Evolutionary conservation across 2,113 vertebrate genomes (phyloP), one percentile per base, ranked within the genome.

Genomic region (Callocephalon fimbriatum): DNA sequence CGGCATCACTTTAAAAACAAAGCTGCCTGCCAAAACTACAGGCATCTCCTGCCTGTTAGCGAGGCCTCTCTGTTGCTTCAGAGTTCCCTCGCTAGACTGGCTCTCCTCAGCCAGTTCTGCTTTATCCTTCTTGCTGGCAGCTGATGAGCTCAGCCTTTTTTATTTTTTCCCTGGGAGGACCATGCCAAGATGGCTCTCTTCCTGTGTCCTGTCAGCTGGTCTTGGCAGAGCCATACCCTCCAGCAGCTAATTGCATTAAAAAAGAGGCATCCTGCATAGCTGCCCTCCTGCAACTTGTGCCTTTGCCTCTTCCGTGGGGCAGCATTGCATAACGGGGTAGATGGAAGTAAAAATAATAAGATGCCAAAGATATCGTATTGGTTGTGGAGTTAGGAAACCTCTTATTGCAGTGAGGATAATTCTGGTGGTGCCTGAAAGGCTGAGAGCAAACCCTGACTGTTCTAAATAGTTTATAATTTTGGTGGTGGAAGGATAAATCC

Each of bases 401-500:
- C 70, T 76, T 9, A 7, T 6, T 75, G 90, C 88, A 90, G 23
- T 1, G 3, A 50, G 70, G 85, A 68, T 62, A 71, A 25, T 73
- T 88, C 72, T 86, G 90, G 38, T 94, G 92, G 93, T 92, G 93
- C 90, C 92, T 88, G 77, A 56, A 74, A 77, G 97, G 88, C 95
- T 92, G 92, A 56, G 82, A 95, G 88, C 47, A 77, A 97, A 94
- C 59, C 82, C 86, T 40, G 88, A 3, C 79, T 90, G 90, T 75
- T 88, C 75, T 97, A 92, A 94, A 86, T 90, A 88, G 94, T 97
- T 97, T 95, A 94, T 90, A 77, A 81, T 95, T 94, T 92, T 90
- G 95, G 97, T 94, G 86, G 83, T 92, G 90, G 90, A 97, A 97
- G 92, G 88, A 88, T 93, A 96, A 95, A 94, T 82, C 75, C 93